A percentile compares a stretch with the other conserved stretches of the same genome.
phyloP scores from a whole-genome alignment of 2,797 vertebrate species.

The Xenopus petersii region DNA sequence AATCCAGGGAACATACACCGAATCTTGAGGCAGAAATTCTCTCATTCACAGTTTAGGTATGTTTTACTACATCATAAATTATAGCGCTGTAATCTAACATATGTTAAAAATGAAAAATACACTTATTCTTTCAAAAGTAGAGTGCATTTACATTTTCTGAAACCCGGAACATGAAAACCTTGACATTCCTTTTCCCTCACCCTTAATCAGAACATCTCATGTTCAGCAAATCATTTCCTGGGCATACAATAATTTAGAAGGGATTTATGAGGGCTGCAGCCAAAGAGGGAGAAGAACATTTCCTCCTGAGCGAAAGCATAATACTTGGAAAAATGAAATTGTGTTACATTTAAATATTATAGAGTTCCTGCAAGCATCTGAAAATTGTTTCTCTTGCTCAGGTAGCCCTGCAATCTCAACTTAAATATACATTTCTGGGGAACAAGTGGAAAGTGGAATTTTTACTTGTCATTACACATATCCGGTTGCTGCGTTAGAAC shows the following conservation, averaged over 20 bases:
- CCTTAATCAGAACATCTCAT: constrained; percentile 5
- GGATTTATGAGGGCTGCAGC: not conserved
- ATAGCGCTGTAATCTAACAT: not conserved
- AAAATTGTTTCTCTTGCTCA: not conserved
- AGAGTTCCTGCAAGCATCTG: not conserved
- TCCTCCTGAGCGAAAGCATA: not conserved
- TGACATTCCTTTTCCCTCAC: constrained; percentile 2
- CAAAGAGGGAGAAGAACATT: not conserved
- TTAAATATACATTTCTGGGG: not conserved
- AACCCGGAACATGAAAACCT: constrained; percentile 2
- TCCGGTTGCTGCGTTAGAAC: too few relatives aligned
- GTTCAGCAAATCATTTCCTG: constrained; percentile 4
- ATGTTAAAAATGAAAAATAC: constrained; percentile 3
- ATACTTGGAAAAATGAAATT: not conserved
- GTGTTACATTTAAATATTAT: not conserved
- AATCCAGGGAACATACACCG: not conserved
- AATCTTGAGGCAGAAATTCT: not conserved
- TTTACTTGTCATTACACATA: too few relatives aligned
- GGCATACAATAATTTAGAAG: not conserved
- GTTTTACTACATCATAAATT: not conserved
- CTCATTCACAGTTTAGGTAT: not conserved
- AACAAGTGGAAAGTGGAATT: not conserved
- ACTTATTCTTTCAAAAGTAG: not conserved
- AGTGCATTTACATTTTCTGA: constrained; percentile 2
- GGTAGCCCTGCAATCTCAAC: not conserved